phyloP scores from a whole-genome alignment of 1,140 invertebrate genomes.

The Monomorium pharaonis region DNA sequence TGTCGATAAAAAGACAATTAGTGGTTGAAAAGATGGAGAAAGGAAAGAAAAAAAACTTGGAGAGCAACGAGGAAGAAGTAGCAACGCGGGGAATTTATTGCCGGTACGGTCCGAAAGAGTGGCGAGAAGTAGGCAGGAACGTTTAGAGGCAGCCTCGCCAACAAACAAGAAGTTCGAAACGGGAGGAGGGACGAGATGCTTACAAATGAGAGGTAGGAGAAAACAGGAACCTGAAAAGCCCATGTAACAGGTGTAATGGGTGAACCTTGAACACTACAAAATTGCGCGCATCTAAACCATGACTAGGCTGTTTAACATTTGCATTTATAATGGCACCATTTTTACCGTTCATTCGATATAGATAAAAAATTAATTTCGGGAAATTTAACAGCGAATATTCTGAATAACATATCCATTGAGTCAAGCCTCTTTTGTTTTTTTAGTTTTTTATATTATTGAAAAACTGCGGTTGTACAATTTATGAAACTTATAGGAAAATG shows the following conservation, averaged over 20 bases:
- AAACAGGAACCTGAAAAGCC: conserved; percentile 27
- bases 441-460: not conserved
- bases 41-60: conserved; percentile 46
- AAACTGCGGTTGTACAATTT: not conserved
- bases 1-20: conserved; percentile 54
- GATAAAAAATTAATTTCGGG: conserved; percentile 58
- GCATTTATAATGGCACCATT: conserved; percentile 58
- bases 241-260: conserved; percentile 63
- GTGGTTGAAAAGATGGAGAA: not conserved
- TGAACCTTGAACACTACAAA: conserved; percentile 5
- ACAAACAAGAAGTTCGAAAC: conserved; percentile 66
- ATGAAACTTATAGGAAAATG: not conserved
- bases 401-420: not conserved
- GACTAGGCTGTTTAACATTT: conserved; percentile 38
- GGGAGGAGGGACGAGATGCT: conserved; percentile 44
- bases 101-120: conserved; percentile 45
- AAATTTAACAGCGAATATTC: not conserved
- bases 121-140: conserved; percentile 59
- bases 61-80: conserved; percentile 59
- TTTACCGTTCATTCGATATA: conserved; percentile 17
- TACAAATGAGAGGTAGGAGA: conserved; percentile 66
- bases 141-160: conserved; percentile 63
- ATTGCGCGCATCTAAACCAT: conserved; percentile 51
- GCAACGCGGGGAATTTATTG: conserved; percentile 70
- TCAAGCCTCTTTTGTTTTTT: not conserved